phyloP scores from a whole-genome alignment of 2,797 vertebrate species.

The Heliangelus exortis region DNA sequence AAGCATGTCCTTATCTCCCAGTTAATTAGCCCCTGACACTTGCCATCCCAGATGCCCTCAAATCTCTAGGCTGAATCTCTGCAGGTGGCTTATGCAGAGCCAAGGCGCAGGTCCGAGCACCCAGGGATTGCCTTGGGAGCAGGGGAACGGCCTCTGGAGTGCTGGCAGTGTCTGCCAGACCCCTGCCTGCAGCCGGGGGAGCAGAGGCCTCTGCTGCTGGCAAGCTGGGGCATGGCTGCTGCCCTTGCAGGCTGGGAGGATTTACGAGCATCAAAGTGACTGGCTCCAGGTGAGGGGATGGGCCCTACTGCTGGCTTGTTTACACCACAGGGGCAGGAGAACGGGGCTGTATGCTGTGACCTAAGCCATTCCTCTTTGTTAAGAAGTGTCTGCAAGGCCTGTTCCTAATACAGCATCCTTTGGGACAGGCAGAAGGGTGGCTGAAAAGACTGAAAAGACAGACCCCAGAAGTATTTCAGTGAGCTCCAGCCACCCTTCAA shows the following conservation, averaged over 20 bases:
- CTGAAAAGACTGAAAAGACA: neutral
- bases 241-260: neutral
- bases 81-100: neutral
- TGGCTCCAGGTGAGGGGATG: neutral
- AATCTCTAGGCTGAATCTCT: neutral
- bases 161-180: neutral
- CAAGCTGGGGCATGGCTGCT: neutral
- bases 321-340: neutral
- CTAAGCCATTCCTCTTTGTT: neutral
- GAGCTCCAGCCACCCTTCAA: neutral
- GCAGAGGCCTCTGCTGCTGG: neutral
- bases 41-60: neutral
- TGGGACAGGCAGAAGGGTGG: neutral
- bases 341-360: fast-evolving
- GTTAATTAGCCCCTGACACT: neutral
- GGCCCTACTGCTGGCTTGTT: neutral
- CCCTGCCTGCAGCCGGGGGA: fast-evolving
- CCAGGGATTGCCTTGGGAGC: neutral
- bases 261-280: fast-evolving
- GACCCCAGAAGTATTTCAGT: neutral
- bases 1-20: neutral
- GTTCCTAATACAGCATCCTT: fast-evolving
- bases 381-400: neutral
- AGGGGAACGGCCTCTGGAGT: neutral
- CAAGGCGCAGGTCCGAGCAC: neutral